These are phyloP conservation scores for Subanguina moxae DNA, from an alignment of 1,140 invertebrate species.

Conservation along the genomic window DNA sequence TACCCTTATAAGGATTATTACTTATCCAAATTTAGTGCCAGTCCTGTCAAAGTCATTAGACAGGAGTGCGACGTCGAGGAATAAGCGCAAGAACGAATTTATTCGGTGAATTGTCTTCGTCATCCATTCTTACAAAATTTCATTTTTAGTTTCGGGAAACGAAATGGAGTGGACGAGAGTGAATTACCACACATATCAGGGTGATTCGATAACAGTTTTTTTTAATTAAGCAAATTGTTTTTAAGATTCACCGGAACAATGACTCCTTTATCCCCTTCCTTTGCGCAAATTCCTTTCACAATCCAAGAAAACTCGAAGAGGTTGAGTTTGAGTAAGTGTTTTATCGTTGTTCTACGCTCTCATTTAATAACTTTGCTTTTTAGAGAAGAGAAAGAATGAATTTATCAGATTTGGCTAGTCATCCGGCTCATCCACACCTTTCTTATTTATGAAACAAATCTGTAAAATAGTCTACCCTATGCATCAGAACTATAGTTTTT, in stretches of 20 bases:
- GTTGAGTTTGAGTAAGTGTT: too few species aligned
- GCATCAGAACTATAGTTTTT: too few species aligned
- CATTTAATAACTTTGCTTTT: background rate
- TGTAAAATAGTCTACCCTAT: too few species aligned
- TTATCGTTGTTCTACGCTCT: too few species aligned
- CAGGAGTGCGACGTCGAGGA: background rate
- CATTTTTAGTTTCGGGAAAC: background rate
- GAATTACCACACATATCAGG: background rate
- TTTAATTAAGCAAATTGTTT: background rate
- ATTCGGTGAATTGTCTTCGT: background rate
- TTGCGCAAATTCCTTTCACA: too few species aligned
- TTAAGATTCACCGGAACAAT: background rate
- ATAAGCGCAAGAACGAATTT: slow-evolving; percentile 3
- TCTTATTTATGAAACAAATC: too few species aligned
- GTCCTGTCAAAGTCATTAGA: background rate
- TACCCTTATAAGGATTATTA: too few species aligned
- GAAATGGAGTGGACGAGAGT: background rate
- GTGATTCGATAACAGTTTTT: background rate
- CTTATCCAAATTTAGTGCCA: background rate
- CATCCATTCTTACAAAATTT: background rate
- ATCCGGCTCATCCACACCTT: too few species aligned
- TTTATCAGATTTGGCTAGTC: background rate
- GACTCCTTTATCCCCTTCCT: too few species aligned
- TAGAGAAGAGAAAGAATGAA: background rate
- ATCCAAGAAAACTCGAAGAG: too few species aligned